Conservation (phyloP, 1,140 invertebrate genomes). For the Ceratoteleas bidentatus region DNA sequence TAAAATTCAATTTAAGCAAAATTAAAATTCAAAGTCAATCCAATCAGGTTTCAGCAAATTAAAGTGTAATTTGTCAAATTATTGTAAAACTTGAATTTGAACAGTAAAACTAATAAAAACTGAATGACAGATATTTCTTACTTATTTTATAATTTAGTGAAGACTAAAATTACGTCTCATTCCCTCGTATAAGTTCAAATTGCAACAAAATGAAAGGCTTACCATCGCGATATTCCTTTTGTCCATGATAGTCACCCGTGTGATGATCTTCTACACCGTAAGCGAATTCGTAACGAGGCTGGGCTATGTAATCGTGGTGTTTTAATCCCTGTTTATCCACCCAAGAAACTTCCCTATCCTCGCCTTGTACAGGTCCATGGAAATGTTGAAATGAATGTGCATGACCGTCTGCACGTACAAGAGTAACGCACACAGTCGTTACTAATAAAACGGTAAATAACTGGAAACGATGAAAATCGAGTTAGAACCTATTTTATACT, state of each 20-base stretch:
- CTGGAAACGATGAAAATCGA: slow-evolving; percentile 42
- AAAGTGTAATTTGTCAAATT: too few species aligned
- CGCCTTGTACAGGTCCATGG: slow-evolving; percentile 76
- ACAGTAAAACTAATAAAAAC: too few species aligned
- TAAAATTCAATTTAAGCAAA: too few species aligned
- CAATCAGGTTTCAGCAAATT: too few species aligned
- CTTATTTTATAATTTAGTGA: too few species aligned
- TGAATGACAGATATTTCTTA: too few species aligned
- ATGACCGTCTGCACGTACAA: slow-evolving; percentile 56
- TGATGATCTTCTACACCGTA: slow-evolving; percentile 85
- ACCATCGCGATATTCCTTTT: slow-evolving; percentile 84
- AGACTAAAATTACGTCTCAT: too few species aligned
- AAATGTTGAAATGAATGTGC: slow-evolving; percentile 80
- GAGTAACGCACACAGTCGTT: slow-evolving; percentile 23
- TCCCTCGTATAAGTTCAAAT: too few species aligned
- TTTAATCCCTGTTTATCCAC: slow-evolving; percentile 73
- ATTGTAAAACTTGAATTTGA: too few species aligned
- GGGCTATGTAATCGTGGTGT: slow-evolving; percentile 78
- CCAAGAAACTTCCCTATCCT: slow-evolving; percentile 74
- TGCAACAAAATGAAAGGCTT: slow-evolving; percentile 53
- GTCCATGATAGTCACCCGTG: slow-evolving; percentile 85
- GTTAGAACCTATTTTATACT: too few species aligned
- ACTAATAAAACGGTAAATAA: slow-evolving; percentile 43
- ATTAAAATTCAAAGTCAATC: too few species aligned
- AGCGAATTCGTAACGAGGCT: slow-evolving; percentile 84